Evolutionary conservation across 2,797 vertebrate genomes (phyloP).

Genomic region (Lindbergichthys nudifrons): DNA sequence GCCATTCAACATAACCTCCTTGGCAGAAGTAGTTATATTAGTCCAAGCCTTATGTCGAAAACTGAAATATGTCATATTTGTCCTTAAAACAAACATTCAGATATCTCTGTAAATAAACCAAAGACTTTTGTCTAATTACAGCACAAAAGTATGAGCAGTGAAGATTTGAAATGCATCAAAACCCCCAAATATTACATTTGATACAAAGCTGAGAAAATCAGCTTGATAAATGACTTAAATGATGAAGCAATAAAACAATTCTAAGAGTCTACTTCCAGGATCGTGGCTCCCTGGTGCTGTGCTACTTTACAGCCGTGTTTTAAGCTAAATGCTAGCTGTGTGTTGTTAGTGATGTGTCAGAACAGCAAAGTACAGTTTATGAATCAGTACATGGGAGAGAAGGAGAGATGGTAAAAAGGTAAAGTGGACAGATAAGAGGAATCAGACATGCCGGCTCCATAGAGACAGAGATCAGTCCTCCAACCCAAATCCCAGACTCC

Average conservation of each 20-base stretch:
- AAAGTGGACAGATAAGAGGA: slow-evolving; percentile 16
- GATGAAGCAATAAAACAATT: neutral
- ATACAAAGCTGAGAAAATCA: neutral
- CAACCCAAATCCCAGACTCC: slow-evolving; percentile 31
- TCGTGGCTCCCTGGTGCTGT: too few relatives aligned
- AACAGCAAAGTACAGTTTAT: slow-evolving; percentile 17
- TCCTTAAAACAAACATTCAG: neutral
- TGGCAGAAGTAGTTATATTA: neutral
- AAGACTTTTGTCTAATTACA: neutral
- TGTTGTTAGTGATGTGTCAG: slow-evolving; percentile 16
- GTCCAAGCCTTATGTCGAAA: neutral
- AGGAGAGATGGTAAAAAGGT: slow-evolving; percentile 3
- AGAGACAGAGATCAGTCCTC: slow-evolving; percentile 19
- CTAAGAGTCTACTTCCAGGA: too few relatives aligned
- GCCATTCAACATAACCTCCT: too few relatives aligned
- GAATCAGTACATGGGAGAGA: slow-evolving; percentile 37
- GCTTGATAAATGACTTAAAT: neutral
- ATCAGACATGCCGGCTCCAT: slow-evolving; percentile 45
- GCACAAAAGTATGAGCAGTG: neutral
- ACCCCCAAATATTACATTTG: neutral
- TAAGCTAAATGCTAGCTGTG: neutral
- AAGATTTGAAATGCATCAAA: neutral
- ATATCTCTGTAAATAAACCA: neutral
- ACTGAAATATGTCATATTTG: neutral
- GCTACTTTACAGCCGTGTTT: neutral